Conservation (phyloP, 2,797 vertebrate species). For the Sebastes minor region DNA sequence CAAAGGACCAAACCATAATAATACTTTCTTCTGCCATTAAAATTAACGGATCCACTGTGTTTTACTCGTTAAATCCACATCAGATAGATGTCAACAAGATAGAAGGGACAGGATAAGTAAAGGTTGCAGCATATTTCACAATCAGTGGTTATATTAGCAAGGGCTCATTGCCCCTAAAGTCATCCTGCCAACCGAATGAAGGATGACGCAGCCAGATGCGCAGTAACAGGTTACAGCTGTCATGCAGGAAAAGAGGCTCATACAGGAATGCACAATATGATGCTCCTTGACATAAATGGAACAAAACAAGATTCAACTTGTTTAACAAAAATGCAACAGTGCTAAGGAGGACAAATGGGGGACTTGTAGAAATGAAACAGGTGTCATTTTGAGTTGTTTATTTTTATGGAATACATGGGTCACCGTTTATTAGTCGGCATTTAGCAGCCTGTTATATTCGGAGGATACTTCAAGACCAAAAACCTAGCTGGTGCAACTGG, state of each 20-base stretch:
- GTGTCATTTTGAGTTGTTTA: neutral
- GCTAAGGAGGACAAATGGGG: neutral
- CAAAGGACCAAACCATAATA: neutral
- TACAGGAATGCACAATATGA: neutral
- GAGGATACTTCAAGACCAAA: neutral
- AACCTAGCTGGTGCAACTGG: neutral
- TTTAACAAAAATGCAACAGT: neutral
- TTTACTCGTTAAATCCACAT: neutral
- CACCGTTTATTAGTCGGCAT: neutral
- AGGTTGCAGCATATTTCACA: neutral
- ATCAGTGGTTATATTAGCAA: neutral
- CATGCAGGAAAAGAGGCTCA: neutral
- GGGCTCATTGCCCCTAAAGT: neutral
- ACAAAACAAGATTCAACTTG: neutral
- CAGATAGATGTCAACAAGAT: neutral
- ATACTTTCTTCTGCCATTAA: neutral
- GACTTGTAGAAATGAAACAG: neutral
- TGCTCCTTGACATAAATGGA: neutral
- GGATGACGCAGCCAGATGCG: neutral
- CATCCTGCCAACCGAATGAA: neutral
- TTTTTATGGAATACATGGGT: neutral
- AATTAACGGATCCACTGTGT: neutral
- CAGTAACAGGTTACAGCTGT: slow-evolving; percentile 4
- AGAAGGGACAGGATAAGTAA: neutral
- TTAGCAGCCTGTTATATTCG: neutral